These are phyloP conservation scores for Cryptoprocta ferox DNA, from an alignment of 2,797 vertebrate species.

Conservation along the genomic window DNA sequence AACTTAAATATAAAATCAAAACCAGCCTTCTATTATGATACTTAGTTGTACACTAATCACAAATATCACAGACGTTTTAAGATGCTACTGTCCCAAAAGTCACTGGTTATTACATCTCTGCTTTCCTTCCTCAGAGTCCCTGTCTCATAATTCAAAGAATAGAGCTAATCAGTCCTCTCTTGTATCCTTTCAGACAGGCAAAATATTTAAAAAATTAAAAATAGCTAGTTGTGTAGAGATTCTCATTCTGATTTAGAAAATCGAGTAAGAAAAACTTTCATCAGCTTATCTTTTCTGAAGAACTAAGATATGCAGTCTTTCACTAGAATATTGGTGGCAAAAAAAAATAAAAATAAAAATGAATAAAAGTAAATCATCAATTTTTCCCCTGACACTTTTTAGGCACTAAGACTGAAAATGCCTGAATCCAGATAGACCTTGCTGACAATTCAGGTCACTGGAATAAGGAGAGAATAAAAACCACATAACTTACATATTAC, in stretches of 20 bases:
- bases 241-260: not conserved
- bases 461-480: not conserved
- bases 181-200: not conserved
- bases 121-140: not conserved
- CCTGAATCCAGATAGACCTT: not conserved
- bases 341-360: not conserved
- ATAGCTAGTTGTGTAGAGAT: not conserved
- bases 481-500: not conserved
- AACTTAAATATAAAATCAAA: conserved; percentile 12
- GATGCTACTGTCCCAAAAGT: not conserved
- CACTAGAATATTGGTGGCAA: not conserved
- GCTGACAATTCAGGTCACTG: not conserved
- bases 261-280: not conserved
- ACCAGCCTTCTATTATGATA: not conserved
- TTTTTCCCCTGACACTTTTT: not conserved
- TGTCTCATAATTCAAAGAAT: conserved; percentile 8
- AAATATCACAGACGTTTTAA: conserved; percentile 3
- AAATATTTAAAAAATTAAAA: not conserved
- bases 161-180: not conserved
- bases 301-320: not conserved
- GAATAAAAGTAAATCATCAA: not conserved
- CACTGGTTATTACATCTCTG: not conserved
- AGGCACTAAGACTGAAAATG: not conserved
- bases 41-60: not conserved
- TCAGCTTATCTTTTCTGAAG: not conserved